Conservation (phyloP, 2,797 vertebrate genomes). For the Pitangus sulphuratus region DNA sequence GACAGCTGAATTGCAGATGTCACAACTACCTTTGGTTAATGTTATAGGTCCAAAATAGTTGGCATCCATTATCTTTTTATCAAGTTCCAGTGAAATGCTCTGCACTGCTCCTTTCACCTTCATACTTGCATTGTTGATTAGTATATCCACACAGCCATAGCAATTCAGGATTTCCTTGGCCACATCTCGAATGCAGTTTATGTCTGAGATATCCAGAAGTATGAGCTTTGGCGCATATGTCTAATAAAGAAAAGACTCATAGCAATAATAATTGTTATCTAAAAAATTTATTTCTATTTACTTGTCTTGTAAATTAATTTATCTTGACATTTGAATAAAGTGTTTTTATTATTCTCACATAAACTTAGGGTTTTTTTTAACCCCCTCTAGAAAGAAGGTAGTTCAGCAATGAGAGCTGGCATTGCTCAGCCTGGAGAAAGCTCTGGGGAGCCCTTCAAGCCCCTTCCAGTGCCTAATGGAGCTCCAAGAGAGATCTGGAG, state of each 20-base stretch:
- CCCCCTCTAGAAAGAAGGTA: neutral
- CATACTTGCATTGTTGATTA: slow-evolving; percentile 92
- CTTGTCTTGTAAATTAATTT: neutral
- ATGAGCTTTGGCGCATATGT: slow-evolving; percentile 93
- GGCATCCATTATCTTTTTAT: slow-evolving; percentile 94
- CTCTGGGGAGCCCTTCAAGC: neutral
- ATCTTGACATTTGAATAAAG: neutral
- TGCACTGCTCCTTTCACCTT: slow-evolving; percentile 92
- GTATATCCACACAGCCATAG: slow-evolving; percentile 91
- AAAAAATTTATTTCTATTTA: neutral
- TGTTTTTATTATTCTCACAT: neutral
- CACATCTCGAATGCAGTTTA: slow-evolving; percentile 85
- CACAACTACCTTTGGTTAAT: slow-evolving; percentile 87
- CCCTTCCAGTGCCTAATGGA: neutral
- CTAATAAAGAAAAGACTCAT: slow-evolving; percentile 66
- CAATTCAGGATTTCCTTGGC: slow-evolving; percentile 88
- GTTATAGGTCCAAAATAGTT: slow-evolving; percentile 96
- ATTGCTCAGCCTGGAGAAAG: neutral
- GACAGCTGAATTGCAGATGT: neutral
- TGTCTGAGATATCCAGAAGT: slow-evolving; percentile 91
- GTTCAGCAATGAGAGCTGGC: neutral
- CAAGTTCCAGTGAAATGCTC: slow-evolving; percentile 89
- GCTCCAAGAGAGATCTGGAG: neutral
- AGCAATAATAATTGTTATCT: neutral
- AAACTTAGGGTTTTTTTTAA: neutral